phyloP scores from a whole-genome alignment of 2,888 invertebrate species.

The Epinotia bilunana region DNA sequence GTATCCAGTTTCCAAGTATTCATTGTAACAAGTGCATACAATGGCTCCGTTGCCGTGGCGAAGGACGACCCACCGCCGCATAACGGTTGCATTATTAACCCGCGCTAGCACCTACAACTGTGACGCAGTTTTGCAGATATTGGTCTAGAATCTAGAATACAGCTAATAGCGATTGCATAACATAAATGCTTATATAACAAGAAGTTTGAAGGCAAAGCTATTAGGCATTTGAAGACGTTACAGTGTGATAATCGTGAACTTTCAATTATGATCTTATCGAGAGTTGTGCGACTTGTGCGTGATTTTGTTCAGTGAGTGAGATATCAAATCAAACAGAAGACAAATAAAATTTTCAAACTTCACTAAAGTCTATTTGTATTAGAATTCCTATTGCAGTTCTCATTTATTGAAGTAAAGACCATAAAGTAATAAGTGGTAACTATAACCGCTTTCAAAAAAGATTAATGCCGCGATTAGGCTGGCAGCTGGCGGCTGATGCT shows the following conservation, averaged over 20 bases:
- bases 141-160: conserved; percentile 16
- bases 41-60: conserved; percentile 77
- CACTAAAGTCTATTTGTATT: background rate
- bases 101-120: conserved; percentile 54
- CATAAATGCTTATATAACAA: background rate
- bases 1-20: conserved; percentile 79
- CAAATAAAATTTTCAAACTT: background rate
- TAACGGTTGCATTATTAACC: conserved; percentile 73
- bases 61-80: conserved; percentile 77
- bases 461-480: conserved; percentile 24
- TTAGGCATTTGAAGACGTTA: background rate
- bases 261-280: conserved; percentile 1
- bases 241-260: background rate
- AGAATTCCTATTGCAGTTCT: background rate
- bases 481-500: conserved; percentile 33
- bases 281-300: background rate
- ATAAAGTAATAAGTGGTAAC: conserved; percentile 20
- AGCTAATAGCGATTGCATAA: conserved; percentile 3
- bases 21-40: conserved; percentile 74
- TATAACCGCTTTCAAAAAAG: conserved; percentile 25
- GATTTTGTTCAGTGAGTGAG: background rate
- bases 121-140: conserved; percentile 57
- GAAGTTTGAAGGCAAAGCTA: background rate
- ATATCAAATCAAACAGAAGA: background rate
- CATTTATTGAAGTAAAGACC: background rate